These are phyloP conservation scores for Alosa sapidissima DNA, from an alignment of 2,797 vertebrate genomes.

Conservation along the genomic window DNA sequence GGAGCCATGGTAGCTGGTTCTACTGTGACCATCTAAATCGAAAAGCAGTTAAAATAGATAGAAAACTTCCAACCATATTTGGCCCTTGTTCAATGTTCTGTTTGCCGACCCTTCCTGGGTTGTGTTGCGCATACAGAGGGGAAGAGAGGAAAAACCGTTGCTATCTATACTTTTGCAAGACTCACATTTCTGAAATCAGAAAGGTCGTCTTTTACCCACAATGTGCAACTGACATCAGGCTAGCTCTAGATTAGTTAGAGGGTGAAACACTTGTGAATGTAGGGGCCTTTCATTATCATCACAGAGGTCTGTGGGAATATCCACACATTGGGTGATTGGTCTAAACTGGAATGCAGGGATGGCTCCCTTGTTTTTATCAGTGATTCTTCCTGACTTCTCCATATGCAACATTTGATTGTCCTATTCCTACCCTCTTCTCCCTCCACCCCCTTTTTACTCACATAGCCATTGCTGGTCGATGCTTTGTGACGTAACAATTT, in stretches of 20 bases:
- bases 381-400: constrained; percentile 49
- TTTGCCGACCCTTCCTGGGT: constrained; percentile 51
- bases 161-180: constrained; percentile 50
- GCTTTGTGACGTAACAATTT: constrained; percentile 67
- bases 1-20: constrained; percentile 64
- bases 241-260: constrained; percentile 51
- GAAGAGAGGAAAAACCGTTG: constrained; percentile 52
- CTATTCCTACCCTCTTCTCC: constrained; percentile 43
- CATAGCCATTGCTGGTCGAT: constrained; percentile 87
- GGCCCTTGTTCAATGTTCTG: constrained; percentile 60
- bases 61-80: constrained; percentile 61
- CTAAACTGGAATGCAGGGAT: constrained; percentile 67
- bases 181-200: constrained; percentile 60
- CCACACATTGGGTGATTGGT: constrained; percentile 36
- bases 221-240: constrained; percentile 57
- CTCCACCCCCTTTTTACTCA: constrained; percentile 40
- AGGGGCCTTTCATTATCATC: constrained; percentile 52
- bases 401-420: constrained; percentile 53
- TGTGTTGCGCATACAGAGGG: constrained; percentile 24
- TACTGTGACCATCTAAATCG: constrained; percentile 47
- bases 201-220: constrained; percentile 36
- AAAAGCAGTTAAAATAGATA: constrained; percentile 30
- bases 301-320: constrained; percentile 44
- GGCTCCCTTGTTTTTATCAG: constrained; percentile 35
- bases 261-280: constrained; percentile 62